These are phyloP conservation scores for Drosophila auraria DNA, from an alignment of 1,140 invertebrate species.

Conservation along the genomic window DNA sequence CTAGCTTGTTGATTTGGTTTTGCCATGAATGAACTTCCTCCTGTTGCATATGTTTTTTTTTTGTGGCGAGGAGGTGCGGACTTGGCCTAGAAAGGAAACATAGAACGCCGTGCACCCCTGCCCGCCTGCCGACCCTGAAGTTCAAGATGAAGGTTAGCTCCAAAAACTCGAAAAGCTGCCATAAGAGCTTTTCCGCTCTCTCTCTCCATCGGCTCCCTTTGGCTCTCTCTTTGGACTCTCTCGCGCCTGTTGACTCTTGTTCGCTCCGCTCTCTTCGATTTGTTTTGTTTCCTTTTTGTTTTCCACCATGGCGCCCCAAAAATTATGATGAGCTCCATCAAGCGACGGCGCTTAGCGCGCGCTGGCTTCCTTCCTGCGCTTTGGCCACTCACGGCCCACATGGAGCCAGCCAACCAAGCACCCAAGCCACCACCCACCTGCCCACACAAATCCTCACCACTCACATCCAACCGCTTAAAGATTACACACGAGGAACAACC, in stretches of 20 bases:
- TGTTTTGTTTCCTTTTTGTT: constrained; percentile 69
- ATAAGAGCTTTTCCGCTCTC: constrained; percentile 38
- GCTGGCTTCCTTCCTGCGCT: constrained; percentile 42
- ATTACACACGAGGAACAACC: constrained; percentile 13
- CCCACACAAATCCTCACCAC: constrained; percentile 6
- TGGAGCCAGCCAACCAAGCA: not conserved
- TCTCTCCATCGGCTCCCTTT: not conserved
- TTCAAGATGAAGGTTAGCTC: constrained; percentile 81
- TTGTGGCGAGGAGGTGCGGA: constrained; percentile 27
- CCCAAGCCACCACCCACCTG: not conserved
- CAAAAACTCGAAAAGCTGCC: constrained; percentile 57
- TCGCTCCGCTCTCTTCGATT: constrained; percentile 55
- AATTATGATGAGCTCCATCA: constrained; percentile 69
- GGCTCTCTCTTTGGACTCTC: not conserved
- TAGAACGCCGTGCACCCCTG: constrained; percentile 19
- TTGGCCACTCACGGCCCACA: constrained; percentile 32
- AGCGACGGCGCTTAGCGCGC: constrained; percentile 49
- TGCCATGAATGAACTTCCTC: constrained; percentile 81
- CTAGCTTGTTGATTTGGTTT: constrained; percentile 45
- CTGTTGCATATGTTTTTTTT: constrained; percentile 78
- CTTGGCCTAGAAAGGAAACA: constrained; percentile 51
- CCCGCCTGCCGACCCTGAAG: constrained; percentile 56
- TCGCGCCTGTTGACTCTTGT: constrained; percentile 65
- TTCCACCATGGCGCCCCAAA: constrained; percentile 64
- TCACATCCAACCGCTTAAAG: constrained; percentile 17